Evolutionary conservation across 2,113 vertebrate genomes (phyloP).

Genomic region (Hyla sarda): DNA sequence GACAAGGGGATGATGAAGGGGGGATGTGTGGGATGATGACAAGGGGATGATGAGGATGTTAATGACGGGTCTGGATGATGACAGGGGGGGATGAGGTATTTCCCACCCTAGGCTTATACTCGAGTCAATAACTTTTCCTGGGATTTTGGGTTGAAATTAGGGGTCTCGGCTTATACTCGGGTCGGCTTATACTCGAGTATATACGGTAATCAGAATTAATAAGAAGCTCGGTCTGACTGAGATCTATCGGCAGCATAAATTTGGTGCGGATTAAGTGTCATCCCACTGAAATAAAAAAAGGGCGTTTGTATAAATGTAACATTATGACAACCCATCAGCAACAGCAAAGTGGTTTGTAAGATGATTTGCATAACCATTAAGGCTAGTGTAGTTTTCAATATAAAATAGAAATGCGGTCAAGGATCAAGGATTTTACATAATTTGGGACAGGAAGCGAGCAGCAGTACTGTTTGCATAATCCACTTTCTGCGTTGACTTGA

Average conservation of each 20-base stretch:
- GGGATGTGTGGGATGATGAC: too few species aligned
- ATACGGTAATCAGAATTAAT: too few species aligned
- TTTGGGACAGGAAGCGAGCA: background rate
- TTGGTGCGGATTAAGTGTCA: background rate
- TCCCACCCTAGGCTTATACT: too few species aligned
- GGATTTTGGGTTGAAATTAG: too few species aligned
- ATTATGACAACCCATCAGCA: background rate
- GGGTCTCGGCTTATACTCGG: too few species aligned
- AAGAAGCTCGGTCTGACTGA: background rate
- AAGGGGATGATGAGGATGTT: too few species aligned
- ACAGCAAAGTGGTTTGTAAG: background rate
- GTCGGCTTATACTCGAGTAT: too few species aligned
- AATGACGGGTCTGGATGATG: too few species aligned
- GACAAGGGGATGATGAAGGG: too few species aligned
- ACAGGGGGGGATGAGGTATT: too few species aligned
- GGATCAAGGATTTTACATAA: conserved; percentile 38
- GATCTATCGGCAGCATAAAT: background rate
- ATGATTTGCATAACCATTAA: conserved; percentile 24
- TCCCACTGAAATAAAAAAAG: background rate
- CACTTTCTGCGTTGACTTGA: conserved; percentile 27
- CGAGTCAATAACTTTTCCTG: too few species aligned
- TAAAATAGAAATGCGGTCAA: conserved; percentile 18
- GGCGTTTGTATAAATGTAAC: background rate
- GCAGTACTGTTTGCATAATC: conserved; percentile 24
- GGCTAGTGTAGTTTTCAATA: background rate